Evolutionary conservation across 2,113 vertebrate genomes (phyloP), one percentile per base, ranked within the genome.

Genomic region (Ameiurus melas): DNA sequence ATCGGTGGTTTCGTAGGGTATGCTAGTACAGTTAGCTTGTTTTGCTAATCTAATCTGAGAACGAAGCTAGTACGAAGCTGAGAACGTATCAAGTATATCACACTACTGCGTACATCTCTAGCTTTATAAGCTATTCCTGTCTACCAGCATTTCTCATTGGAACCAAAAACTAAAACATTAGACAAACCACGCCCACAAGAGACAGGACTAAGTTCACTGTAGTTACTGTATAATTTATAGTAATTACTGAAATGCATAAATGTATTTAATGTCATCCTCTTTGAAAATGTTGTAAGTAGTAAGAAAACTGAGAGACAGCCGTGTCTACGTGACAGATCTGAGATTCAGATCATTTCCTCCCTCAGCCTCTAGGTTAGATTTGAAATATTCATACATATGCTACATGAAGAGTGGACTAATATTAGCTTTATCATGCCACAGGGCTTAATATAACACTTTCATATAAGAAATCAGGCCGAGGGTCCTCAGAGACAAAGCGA

Each of bases 401-500:
- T 77, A 36, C 51, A 58, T 12, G 6, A 71, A 55, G 30, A 57
- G 68, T 55, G 36, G 43, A 57, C 12, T 77, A 55, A 87, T 47
- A 51, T 66, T 77, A 78, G 20, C 36, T 78, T 82, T 75, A 47
- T 43, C 82, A 82, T 53, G 86, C 39, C 53, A 62, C 64, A 30
- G 55, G 68, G n/a, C 25, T n/a, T 64, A 79, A 80, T 84, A 57
- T 85, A 88, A 88, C 58, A 33, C 83, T 82, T 90, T 68, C 43
- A 71, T 88, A 84, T 87, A 73, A 62, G 33, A 82, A 87, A 83
- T 77, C 87, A 85, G 87, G 58, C 33, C 82, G 62, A 16, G 39
- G 16, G 20, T 79, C 82, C 82, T 57, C 22, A 64, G 87, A 78
- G 82, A 78, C 57, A 30, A 75, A n/a, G 64, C 20, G 5, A 68